Evolutionary conservation across 2,888 invertebrate species (phyloP).

Genomic region (Apoda limacodes): DNA sequence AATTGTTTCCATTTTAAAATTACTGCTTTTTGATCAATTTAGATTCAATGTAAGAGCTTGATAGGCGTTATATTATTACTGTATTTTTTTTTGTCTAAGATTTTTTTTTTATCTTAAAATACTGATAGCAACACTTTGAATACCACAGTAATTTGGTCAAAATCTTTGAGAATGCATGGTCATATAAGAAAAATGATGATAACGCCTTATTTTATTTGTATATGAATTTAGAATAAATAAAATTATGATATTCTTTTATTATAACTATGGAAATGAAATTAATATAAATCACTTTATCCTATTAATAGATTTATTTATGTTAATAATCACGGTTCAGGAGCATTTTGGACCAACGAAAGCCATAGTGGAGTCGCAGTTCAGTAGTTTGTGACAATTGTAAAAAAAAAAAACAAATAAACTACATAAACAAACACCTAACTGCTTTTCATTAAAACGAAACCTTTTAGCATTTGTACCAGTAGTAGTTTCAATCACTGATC

Average conservation of each 20-base stretch:
- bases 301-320: conserved; percentile 47
- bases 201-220: conserved; percentile 68
- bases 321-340: conserved; percentile 49
- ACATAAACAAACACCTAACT: no score
- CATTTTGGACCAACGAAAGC: conserved; percentile 60
- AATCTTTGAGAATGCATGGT: no score
- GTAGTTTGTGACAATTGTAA: conserved; percentile 63
- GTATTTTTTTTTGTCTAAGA: no score
- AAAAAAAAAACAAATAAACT: conserved; percentile 56
- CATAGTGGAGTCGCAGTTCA: conserved; percentile 61
- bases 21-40: conserved; percentile 42
- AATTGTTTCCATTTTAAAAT: conserved; percentile 63
- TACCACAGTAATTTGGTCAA: no score
- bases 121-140: no score
- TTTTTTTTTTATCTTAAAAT: no score
- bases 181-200: no score
- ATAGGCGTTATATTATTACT: no score
- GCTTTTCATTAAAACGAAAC: no score
- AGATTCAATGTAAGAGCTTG: conserved; percentile 56
- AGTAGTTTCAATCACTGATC: no score
- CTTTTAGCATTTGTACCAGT: no score
- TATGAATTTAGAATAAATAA: conserved; percentile 58
- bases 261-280: conserved; percentile 27
- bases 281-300: not conserved
- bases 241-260: conserved; percentile 55